These are phyloP conservation scores for Thumatha senex DNA, from an alignment of 2,888 invertebrate species.

Conservation along the genomic window DNA sequence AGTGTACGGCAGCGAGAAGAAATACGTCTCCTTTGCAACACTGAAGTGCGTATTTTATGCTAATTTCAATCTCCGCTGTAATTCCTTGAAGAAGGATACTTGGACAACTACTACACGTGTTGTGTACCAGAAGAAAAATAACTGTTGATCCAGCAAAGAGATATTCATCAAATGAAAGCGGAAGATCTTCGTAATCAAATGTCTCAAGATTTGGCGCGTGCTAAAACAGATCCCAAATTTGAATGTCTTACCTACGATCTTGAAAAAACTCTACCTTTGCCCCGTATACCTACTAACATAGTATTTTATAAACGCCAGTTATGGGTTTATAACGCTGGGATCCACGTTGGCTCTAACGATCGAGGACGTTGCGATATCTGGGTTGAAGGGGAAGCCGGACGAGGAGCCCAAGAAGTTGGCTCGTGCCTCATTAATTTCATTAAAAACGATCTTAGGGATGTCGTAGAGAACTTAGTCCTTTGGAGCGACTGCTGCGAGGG, in stretches of 20 bases:
- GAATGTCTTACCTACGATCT: conserved; percentile 13
- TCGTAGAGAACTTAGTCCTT: conserved; percentile 9
- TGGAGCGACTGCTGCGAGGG: conserved; percentile 16
- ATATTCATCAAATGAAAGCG: conserved; percentile 1
- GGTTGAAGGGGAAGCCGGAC: conserved; percentile 26
- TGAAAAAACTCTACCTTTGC: conserved; percentile 15
- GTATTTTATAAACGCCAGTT: conserved; percentile 29
- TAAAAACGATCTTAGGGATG: conserved; percentile 4
- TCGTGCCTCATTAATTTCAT: conserved; percentile 11
- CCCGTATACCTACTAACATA: conserved; percentile 15
- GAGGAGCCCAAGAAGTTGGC: conserved; percentile 27
- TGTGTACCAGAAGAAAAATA: background rate
- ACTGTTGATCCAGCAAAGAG: background rate
- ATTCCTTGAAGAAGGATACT: background rate
- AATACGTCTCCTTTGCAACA: background rate
- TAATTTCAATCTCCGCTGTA: conserved; percentile 8
- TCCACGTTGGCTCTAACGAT: conserved; percentile 18
- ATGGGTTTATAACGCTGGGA: conserved; percentile 25
- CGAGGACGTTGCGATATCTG: conserved; percentile 22
- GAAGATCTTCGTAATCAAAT: conserved; percentile 2
- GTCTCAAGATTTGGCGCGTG: conserved; percentile 5
- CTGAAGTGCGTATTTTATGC: conserved; percentile 6
- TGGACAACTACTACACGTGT: conserved; percentile 1
- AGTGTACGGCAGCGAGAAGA: background rate
- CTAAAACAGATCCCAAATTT: conserved; percentile 8